Evolutionary conservation across 2,888 invertebrate genomes (phyloP), one percentile per base, ranked within the genome.

Genomic region (Polyommatus iphigenia): DNA sequence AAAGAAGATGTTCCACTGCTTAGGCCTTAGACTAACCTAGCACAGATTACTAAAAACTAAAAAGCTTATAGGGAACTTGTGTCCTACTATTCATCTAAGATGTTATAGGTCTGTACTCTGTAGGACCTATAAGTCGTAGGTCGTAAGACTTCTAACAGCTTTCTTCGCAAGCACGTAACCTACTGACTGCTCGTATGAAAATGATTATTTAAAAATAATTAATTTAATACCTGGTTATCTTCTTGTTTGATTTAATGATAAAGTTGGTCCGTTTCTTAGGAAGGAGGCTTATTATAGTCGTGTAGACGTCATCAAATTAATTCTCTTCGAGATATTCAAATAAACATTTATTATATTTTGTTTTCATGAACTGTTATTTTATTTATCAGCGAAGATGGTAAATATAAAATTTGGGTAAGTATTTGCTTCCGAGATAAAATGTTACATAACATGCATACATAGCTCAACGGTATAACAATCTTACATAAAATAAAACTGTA

Each of bases 221-320:
- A 10, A 46, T 3, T 46, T 50, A 15, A 50, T 4, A 50, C 15
- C 3, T 15, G 3, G 54, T 54, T 54, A 54, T 54, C 54, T 54
- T 5, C 54, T 54, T 54, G 54, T 54, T 54, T 54, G 18, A 18
- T 54, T 54, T 54, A 8, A 62, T 20, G 24, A 62, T 62, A 62
- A 62, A 62, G 13, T 62, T 24, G 4, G 62, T 20, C 62, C 20
- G 24, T 62, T 62, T 20, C 24, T 10, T 13, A 20, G 24, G 20
- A 13, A 24, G 62, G 10, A 20, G 62, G 24, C 62, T 24, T 24
- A 62, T 59, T 8, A 62, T 32, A 67, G 18, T 32, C 0, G 6
- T 24, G 29, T 67, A 67, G 67, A 32, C 67, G 67, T 67, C 67
- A 67, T 32, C 7, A 32, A 67, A 67, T 32, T 67, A 32, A 67